Percentiles rank a stretch among this genome's conserved stretches.
phyloP scores from a whole-genome alignment of 2,797 vertebrate genomes.

The Lophotriccus pileatus region DNA sequence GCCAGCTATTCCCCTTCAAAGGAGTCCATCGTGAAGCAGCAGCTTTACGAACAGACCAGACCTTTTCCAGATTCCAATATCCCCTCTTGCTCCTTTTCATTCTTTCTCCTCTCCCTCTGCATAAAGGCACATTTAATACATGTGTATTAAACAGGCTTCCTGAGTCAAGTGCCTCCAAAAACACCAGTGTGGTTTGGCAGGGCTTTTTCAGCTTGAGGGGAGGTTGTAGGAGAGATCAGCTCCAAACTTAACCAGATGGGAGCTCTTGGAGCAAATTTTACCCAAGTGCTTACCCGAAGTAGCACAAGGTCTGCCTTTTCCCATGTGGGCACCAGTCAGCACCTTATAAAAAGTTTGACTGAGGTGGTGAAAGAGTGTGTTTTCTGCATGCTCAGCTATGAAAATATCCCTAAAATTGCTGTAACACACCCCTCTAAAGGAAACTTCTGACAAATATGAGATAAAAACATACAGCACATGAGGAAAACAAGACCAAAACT shows the following conservation, averaged over 20 bases:
- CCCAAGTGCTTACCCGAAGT: neutral
- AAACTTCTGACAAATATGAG: neutral
- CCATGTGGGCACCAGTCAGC: neutral
- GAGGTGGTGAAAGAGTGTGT: neutral
- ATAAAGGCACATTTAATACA: neutral
- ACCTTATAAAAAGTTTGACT: neutral
- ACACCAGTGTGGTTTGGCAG: neutral
- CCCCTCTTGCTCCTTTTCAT: neutral
- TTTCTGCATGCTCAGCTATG: neutral
- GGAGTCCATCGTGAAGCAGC: neutral
- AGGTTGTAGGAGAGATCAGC: neutral
- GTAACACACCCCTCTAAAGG: neutral
- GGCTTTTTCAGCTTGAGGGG: neutral
- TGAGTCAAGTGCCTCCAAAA: neutral
- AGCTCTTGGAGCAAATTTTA: neutral
- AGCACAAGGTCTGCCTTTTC: neutral
- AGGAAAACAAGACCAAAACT: slow-evolving; percentile 19
- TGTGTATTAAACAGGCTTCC: neutral
- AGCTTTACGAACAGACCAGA: neutral
- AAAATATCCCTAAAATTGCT: neutral
- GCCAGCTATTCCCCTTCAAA: neutral
- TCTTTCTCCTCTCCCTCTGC: neutral
- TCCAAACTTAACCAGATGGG: neutral
- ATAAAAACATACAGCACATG: neutral
- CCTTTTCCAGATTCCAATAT: neutral